These are phyloP conservation scores for Mastacembelus armatus DNA, from an alignment of 2,797 vertebrate genomes.

Conservation along the genomic window DNA sequence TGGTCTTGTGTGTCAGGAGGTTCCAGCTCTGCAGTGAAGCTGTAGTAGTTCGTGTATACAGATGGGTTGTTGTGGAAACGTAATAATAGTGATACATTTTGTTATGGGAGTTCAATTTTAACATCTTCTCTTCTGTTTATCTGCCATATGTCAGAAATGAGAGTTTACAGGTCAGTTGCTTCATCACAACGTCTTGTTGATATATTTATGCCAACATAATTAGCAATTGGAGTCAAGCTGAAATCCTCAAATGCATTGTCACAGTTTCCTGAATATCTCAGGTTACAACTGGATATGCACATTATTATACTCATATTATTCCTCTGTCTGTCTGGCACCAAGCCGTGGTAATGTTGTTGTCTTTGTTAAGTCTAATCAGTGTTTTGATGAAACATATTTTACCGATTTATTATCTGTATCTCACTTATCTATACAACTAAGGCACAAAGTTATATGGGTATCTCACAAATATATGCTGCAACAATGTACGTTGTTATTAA, in stretches of 20 bases:
- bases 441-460: constrained; percentile 52
- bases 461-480: constrained; percentile 75
- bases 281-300: constrained; percentile 58
- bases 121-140: constrained; percentile 18
- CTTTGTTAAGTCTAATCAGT: constrained; percentile 55
- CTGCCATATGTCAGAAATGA: constrained; percentile 24
- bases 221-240: constrained; percentile 36
- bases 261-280: constrained; percentile 68
- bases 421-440: constrained; percentile 52
- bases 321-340: constrained; percentile 46
- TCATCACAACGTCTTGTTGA: constrained; percentile 29
- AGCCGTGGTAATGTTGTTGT: constrained; percentile 60
- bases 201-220: constrained; percentile 48
- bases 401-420: constrained; percentile 52
- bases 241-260: constrained; percentile 46
- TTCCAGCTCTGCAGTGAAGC: constrained; percentile 12
- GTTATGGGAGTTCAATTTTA: constrained; percentile 1
- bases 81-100: constrained; percentile 26
- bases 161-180: constrained; percentile 31
- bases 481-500: constrained; percentile 49
- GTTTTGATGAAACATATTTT: constrained; percentile 59
- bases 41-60: constrained; percentile 23
- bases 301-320: constrained; percentile 35
- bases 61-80: constrained; percentile 35
- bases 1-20: constrained; percentile 8